Evolutionary conservation across 2,888 invertebrate species (phyloP), one percentile per base, ranked within the genome.

Genomic region (Xylota segnis): DNA sequence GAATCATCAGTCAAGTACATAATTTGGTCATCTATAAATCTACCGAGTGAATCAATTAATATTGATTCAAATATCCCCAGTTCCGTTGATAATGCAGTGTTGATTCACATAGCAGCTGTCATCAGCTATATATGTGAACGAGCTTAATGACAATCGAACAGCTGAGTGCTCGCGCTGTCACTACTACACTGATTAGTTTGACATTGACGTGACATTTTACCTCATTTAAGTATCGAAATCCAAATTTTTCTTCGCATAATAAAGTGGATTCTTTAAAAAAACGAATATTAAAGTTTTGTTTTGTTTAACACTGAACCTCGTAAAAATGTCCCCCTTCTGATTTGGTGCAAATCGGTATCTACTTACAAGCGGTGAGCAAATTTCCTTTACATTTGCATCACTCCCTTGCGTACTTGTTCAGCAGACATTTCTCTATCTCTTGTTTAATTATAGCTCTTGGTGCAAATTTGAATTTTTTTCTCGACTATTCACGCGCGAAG

Each of bases 131-230:
- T 1, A 37, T 54, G 72, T 27, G 2, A 1, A 0, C 7, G 0
- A 3, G 50, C 76, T 27, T 61, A 32, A 78, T 65, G 68, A 77
- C 72, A 78, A n/a, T n/a, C n/a, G n/a, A 63, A 58, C 87, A 87
- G 87, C 83, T 87, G 87, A 47, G 43, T n/a, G 12, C 1, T 32
- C 14, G 10, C 54, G 86, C 88, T 88, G 87, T 75, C 72, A 59
- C 43, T 54, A 65, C 52, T 54, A 65, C 52, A 82, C 65, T 89
- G 89, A 89, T 90, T 90, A 88, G 88, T 89, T 89, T 92, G 92
- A 92, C 92, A 91, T 92, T 92, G 92, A 90, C 88, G 89, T 91
- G 91, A 91, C 91, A 90, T 91, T 91, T 88, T 83, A 54, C 16
- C 54, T 63, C 65, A 29, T 43, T 43, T 43, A 43, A 72, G 12